These are phyloP conservation scores for Galeopsomyia nigrocyanea DNA, from an alignment of 2,888 invertebrate species.

Conservation along the genomic window DNA sequence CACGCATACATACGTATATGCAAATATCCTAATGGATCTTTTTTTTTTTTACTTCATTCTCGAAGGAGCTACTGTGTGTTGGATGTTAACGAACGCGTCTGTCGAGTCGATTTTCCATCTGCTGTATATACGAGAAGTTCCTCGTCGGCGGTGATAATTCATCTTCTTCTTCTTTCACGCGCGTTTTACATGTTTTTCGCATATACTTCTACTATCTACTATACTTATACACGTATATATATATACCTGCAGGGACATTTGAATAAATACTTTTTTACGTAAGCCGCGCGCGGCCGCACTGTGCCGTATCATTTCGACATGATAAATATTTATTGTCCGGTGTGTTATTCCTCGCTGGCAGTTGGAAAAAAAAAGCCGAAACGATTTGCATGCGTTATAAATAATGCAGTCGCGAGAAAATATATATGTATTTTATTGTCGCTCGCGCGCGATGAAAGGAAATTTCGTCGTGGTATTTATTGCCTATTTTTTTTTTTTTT, in stretches of 20 bases:
- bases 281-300: too few species aligned
- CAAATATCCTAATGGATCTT: too few species aligned
- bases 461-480: not conserved
- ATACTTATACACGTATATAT: too few species aligned
- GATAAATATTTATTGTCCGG: conserved; percentile 40
- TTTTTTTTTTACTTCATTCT: too few species aligned
- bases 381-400: conserved; percentile 38
- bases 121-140: not conserved
- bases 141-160: conserved; percentile 25
- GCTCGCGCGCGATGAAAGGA: too few species aligned
- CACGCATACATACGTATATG: too few species aligned
- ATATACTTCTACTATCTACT: too few species aligned
- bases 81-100: conserved; percentile 35
- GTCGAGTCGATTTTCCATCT: conserved; percentile 23
- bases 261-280: conserved; percentile 32
- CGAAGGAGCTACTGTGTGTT: not conserved
- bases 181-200: not conserved
- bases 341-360: not conserved
- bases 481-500: not conserved
- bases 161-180: not conserved
- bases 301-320: conserved; percentile 28
- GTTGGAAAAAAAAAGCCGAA: not conserved
- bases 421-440: conserved; percentile 32
- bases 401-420: conserved; percentile 11
- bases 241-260: conserved; percentile 7